Base-by-base conservation (phyloP, 2,113 vertebrate species). In the Gavia stellata region DNA sequence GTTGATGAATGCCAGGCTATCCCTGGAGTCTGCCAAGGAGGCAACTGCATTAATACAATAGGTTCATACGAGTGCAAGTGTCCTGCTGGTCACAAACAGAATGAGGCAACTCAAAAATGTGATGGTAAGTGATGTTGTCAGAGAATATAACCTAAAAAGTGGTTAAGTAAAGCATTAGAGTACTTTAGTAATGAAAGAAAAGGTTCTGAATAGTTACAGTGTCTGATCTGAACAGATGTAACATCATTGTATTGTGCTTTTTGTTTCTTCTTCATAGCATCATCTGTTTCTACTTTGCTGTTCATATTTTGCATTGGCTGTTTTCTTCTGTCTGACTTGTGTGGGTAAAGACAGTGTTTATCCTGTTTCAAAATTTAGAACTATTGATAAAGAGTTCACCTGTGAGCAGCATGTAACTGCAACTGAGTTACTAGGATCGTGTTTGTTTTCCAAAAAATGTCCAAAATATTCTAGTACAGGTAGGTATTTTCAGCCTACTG, bases 1-100 rank as follows among this genome's bases (percentile, higher is more conserved):
- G 96, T 98, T 97, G 98, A 98, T 92, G 98, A 98, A 95, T 98
- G 98, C 84, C 98, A 98, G 81, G 98, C 98, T 53, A 98, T 98
- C 14, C 98, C 98, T 90, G 98, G 98, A 56, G 81, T 98, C 53
- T 98, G 98, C 87, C 97, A 98, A 77, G 98, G 98, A 92, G 98
- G 98, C 68, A 98, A 92, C 66, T 98, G 98, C 71, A 95, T 98
- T 70, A 98, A 98, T 96, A 98, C 98, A 40, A 97, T 98, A 59
- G 98, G 98, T 38, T 98, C 98, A 0, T 98, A 98, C 0, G 97
- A 98, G 47, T 98, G 98, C 97, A 98, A 93, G 81, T 98, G 98
- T 85, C 97, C 98, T 70, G 79, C 82, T 65, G 98, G 98, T 49
- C 97, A 98, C 92, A 98, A 94, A 70, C 97, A 98, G 95, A 98